Evolutionary conservation across 30 jellyfish, hydroid and myxozoan genomes (phyloP), one percentile per base, ranked within the genome.

Genomic region (Nemopilema nomurai): DNA sequence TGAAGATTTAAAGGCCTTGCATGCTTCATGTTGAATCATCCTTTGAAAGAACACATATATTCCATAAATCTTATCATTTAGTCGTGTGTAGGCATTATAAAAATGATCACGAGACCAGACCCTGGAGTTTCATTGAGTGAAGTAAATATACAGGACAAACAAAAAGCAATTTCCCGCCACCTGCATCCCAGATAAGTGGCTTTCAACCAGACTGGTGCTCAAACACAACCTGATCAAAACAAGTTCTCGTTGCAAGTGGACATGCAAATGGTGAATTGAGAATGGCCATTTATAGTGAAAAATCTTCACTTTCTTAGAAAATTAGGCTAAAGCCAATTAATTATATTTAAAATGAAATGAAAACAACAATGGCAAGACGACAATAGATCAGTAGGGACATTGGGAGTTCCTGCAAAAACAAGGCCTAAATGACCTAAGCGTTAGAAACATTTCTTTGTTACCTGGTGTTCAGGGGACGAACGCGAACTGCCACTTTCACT

Each of bases 401-500:
- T n/a, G n/a, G n/a, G n/a, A n/a, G n/a, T n/a, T n/a, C n/a, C n/a
- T n/a, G n/a, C n/a, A n/a, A n/a, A n/a, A n/a, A n/a, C n/a, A n/a
- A 41, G 57, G 57, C 57, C 57, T 41, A 41, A 13, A 13, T 41
- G 9, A 41, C 13, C 13, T 13, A 41, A 41, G 9, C 13, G 57
- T 3, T 3, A 41, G 57, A 41, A 41, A 41, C 57, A 41, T 41
- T 41, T 76, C 17, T 20, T 27, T 6, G 86, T 49, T 85, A 94
- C 99, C 99, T 83, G 68, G 94, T 51, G 76, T 94, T 94, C 70
- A 86, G 79, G 24, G 99, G 99, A 6, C 99, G 96, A 13, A 94
- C 99, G 27, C 99, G 95, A 8, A 94, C 99, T 32, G 99, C 99
- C 20, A 94, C 99, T 74, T 94, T 94, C 26, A 94, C 97, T 0